Evolutionary conservation across 2,797 vertebrate species (phyloP).

Genomic region (Sciaenops ocellatus): DNA sequence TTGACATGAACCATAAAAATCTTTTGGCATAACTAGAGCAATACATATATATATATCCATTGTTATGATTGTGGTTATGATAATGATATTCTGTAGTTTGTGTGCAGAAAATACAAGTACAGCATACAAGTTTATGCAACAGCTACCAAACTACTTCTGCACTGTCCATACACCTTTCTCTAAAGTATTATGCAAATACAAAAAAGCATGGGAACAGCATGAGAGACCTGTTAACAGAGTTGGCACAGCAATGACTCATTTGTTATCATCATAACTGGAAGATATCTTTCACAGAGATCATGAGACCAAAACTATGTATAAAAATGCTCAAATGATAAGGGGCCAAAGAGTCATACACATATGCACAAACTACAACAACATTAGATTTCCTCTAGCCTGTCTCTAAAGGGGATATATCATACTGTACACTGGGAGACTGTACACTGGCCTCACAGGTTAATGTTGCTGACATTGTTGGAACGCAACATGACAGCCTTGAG

Average conservation of each 20-base stretch:
- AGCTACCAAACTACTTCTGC: background rate
- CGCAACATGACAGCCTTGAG: constrained; percentile 49
- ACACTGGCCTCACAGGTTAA: constrained; percentile 39
- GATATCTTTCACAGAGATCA: constrained; percentile 1
- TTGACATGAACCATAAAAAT: background rate
- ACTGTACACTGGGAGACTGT: constrained; percentile 18
- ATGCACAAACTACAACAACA: background rate
- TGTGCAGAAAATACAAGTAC: background rate
- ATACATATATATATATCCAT: background rate
- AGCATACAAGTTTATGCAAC: background rate
- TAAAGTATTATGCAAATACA: constrained; percentile 2
- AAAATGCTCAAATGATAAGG: background rate
- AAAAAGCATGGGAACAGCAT: constrained; percentile 4
- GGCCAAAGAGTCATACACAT: background rate
- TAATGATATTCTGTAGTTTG: background rate
- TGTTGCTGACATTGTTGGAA: constrained; percentile 60
- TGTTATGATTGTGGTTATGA: background rate
- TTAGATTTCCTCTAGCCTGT: constrained; percentile 8
- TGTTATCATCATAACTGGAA: constrained; percentile 5
- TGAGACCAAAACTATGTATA: background rate
- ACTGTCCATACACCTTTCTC: background rate
- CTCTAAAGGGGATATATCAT: constrained; percentile 5
- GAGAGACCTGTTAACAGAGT: background rate
- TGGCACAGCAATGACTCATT: background rate
- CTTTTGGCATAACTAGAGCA: background rate